A percentile compares a stretch with the other conserved stretches of the same genome.
phyloP scores from a whole-genome alignment of 2,888 invertebrate genomes.

The Pyrocoelia pectoralis region DNA sequence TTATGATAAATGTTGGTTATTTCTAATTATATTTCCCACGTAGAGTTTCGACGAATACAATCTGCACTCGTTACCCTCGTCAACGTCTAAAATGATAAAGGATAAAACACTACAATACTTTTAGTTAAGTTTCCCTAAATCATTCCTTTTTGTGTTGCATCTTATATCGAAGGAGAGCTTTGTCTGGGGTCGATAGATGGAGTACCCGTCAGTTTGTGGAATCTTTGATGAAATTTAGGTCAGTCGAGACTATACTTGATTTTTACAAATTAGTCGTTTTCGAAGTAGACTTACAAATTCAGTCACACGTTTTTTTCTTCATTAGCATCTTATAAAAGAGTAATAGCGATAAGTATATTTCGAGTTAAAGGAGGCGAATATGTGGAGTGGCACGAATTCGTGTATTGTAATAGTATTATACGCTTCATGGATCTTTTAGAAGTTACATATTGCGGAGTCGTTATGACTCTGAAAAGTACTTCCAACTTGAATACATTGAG shows the following conservation, averaged over 20 bases:
- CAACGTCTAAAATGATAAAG: slow-evolving; percentile 4
- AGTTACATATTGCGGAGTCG: too few relatives aligned
- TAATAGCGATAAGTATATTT: too few relatives aligned
- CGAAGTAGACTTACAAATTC: too few relatives aligned
- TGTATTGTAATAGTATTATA: too few relatives aligned
- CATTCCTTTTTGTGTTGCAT: neutral
- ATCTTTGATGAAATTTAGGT: slow-evolving; percentile 10
- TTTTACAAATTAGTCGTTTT: neutral
- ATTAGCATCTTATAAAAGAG: too few relatives aligned
- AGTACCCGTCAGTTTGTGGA: neutral
- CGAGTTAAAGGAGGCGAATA: too few relatives aligned
- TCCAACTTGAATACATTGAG: too few relatives aligned
- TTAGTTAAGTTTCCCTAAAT: slow-evolving; percentile 9
- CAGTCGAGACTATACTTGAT: neutral
- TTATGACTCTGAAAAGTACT: too few relatives aligned
- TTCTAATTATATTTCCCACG: neutral
- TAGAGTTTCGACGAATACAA: neutral
- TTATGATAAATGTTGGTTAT: too few relatives aligned
- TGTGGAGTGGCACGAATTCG: too few relatives aligned
- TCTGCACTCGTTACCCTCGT: neutral
- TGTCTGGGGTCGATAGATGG: neutral
- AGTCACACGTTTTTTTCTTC: too few relatives aligned
- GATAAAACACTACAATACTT: neutral
- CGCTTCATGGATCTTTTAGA: too few relatives aligned
- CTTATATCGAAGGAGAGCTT: neutral